Evolutionary conservation across 2,888 invertebrate species (phyloP), one percentile per base, ranked within the genome.

Genomic region (Xylota sylvarum): DNA sequence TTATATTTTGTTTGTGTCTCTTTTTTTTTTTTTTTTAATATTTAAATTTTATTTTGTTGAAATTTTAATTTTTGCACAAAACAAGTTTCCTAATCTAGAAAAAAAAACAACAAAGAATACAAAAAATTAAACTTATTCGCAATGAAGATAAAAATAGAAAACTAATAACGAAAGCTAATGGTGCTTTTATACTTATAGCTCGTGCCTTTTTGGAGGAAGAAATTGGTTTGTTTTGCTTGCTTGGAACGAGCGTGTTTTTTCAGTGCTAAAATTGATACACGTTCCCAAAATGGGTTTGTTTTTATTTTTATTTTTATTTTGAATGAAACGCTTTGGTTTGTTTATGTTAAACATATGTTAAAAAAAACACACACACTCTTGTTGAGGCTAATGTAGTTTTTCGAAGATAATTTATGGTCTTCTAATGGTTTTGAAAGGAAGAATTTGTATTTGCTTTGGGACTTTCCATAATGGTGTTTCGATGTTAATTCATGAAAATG

Each of bases 61-160:
- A 56, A 56, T 70, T 35, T 19, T 23, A n/a, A n/a, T 19, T 40
- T 69, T 60, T 10, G 30, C 32, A 43, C 12, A 48, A 77, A 77
- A 77, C 77, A 67, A 58, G 77, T 67, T 43, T 77, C 40, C 58
- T 65, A 76, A 76, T 76, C 76, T 76, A 46, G 65, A 55, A 69
- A 27, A 7, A 19, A 10, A 64, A 14, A 2, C 46, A 32, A 30
- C 7, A 37, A 37, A 10, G 10, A 32, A 32, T 32, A 32, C 23
- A 62, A 12, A 5, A 62, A 30, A 27, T 46, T 32, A 46, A 43
- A 69, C 40, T 50, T 58, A 48, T 62, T 52, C 37, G 62, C 73
- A 40, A 64, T 52, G 19, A 43, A 12, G 30, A 43, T 65, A 76
- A 76, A 76, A 67, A 76, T 56, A 76, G 76, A 76, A 48, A 19